Evolutionary conservation across 2,888 invertebrate species (phyloP).

Genomic region (Drosophila atripex): DNA sequence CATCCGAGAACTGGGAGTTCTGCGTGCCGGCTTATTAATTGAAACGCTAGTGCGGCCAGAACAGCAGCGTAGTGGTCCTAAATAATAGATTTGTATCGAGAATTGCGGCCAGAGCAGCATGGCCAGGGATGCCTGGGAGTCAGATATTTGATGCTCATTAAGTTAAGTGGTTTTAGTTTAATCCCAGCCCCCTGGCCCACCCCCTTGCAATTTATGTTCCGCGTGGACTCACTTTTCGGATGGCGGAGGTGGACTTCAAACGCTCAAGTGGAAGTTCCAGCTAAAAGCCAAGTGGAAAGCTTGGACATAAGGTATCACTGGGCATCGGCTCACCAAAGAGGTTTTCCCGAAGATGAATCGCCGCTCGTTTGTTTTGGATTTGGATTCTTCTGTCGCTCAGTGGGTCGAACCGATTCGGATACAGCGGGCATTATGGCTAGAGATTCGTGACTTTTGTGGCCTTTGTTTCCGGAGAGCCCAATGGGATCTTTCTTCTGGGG

Average conservation of each 20-base stretch:
- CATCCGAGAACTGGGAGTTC: constrained; percentile 15
- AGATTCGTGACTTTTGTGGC: constrained; percentile 68
- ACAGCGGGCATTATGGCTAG: constrained; percentile 69
- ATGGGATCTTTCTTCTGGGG: constrained; percentile 52
- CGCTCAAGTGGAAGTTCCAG: no score
- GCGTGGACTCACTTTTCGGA: constrained; percentile 21
- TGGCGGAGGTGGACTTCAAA: neutral
- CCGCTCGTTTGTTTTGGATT: constrained; percentile 80
- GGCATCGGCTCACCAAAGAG: constrained; percentile 62
- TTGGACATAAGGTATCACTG: no score
- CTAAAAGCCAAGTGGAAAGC: no score
- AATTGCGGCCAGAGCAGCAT: constrained; percentile 67
- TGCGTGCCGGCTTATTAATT: constrained; percentile 64
- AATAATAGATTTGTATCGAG: constrained; percentile 81
- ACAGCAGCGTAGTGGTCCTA: constrained; percentile 63
- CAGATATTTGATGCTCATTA: constrained; percentile 82
- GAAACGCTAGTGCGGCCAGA: constrained; percentile 68
- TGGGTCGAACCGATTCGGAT: constrained; percentile 73
- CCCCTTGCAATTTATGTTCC: constrained; percentile 64
- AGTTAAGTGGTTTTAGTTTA: constrained; percentile 81
- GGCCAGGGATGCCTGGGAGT: constrained; percentile 33
- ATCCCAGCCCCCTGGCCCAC: constrained; percentile 26
- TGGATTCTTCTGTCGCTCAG: constrained; percentile 81
- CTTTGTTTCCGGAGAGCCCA: constrained; percentile 59
- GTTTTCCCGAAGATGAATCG: constrained; percentile 78